Percentiles rank a stretch among this genome's conserved stretches.
Conservation (phyloP, 2,888 invertebrate genomes). For the Pseudoips prasinana region DNA sequence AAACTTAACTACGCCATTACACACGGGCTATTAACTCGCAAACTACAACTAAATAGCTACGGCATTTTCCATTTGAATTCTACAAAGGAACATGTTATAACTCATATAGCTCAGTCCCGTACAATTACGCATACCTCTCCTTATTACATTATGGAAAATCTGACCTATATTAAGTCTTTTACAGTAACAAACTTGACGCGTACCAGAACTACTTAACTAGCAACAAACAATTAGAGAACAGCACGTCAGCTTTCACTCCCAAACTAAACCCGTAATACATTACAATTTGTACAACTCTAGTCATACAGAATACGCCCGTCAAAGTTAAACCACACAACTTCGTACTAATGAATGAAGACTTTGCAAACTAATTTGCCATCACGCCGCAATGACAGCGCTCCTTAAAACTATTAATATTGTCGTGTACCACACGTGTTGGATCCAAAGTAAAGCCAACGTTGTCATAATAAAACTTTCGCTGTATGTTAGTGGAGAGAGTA, state of each 20-base stretch:
- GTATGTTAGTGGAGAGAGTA: no score
- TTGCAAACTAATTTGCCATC: conserved; percentile 59
- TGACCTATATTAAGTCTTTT: conserved; percentile 20
- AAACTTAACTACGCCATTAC: no score
- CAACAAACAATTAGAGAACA: conserved; percentile 23
- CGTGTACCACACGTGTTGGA: conserved; percentile 14
- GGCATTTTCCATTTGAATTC: no score
- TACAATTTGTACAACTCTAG: conserved; percentile 41
- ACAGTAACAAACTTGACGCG: conserved; percentile 20
- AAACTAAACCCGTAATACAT: conserved; percentile 36
- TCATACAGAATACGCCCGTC: conserved; percentile 35
- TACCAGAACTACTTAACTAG: conserved; percentile 19
- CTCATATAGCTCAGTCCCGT: conserved; percentile 15
- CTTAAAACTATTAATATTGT: conserved; percentile 47
- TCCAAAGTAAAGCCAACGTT: no score
- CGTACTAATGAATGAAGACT: conserved; percentile 62
- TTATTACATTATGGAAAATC: conserved; percentile 22
- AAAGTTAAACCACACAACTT: conserved; percentile 56
- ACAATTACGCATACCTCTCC: conserved; percentile 5
- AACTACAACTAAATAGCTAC: no score
- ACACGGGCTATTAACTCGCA: no score
- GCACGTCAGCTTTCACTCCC: conserved; percentile 29
- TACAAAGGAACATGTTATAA: conserved; percentile 7
- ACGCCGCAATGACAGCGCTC: conserved; percentile 46
- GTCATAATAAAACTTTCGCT: no score